A percentile compares a stretch with the other conserved stretches of the same genome.
phyloP scores from a whole-genome alignment of 1,140 invertebrate species.

The Dendroctonus ponderosae region DNA sequence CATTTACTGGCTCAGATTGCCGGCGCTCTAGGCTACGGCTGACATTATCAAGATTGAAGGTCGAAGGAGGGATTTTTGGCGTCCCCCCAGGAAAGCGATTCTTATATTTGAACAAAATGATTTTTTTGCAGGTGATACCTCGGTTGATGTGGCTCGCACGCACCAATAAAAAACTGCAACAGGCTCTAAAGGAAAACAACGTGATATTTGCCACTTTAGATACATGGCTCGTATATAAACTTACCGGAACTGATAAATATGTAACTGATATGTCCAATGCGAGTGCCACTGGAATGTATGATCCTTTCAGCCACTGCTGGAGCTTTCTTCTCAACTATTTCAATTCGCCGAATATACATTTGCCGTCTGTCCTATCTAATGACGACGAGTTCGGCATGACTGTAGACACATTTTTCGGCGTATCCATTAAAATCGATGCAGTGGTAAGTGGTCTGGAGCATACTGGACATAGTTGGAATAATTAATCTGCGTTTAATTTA shows the following conservation, averaged over 20 bases:
- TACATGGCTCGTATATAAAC: constrained; percentile 86
- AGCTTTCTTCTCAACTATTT: constrained; percentile 71
- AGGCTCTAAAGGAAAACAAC: constrained; percentile 60
- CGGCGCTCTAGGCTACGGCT: background rate
- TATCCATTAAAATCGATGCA: constrained; percentile 72
- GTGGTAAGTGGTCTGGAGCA: constrained; percentile 57
- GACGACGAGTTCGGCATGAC: constrained; percentile 71
- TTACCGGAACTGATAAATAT: constrained; percentile 62
- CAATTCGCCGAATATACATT: constrained; percentile 67
- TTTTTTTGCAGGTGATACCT: constrained; percentile 18
- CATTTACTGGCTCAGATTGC: background rate
- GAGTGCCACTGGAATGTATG: constrained; percentile 87
- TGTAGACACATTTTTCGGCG: constrained; percentile 68
- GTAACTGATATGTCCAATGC: constrained; percentile 87
- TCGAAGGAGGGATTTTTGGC: background rate
- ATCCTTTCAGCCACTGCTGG: constrained; percentile 87
- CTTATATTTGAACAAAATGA: background rate
- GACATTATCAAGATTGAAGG: no score
- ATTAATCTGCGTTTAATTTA: constrained; percentile 39
- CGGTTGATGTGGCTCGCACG: constrained; percentile 71
- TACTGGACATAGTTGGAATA: constrained; percentile 25
- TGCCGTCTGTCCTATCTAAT: constrained; percentile 81
- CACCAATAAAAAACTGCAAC: constrained; percentile 65
- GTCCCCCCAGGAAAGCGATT: background rate
- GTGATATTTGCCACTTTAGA: constrained; percentile 89